These are phyloP conservation scores for Balanococcus diminutus DNA, from an alignment of 2,888 invertebrate genomes.

Conservation along the genomic window DNA sequence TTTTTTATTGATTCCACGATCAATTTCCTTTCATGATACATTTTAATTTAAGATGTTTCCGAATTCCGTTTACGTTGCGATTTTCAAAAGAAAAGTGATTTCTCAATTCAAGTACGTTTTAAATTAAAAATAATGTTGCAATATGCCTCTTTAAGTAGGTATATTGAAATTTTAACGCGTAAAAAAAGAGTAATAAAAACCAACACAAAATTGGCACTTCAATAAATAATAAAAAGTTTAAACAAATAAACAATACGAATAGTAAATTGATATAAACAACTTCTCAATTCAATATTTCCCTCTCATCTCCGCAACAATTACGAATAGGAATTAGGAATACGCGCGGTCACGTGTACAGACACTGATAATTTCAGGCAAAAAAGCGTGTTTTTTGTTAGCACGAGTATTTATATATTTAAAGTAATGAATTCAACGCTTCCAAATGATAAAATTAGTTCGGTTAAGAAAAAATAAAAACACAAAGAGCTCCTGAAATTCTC, in stretches of 20 bases:
- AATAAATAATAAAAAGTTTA: too few species aligned
- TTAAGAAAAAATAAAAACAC: constrained; percentile 23
- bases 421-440: constrained; percentile 13
- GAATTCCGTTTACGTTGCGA: too few species aligned
- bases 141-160: background rate
- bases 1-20: too few species aligned
- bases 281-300: background rate
- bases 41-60: too few species aligned
- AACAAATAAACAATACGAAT: background rate
- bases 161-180: background rate
- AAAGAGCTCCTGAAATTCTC: constrained; percentile 7
- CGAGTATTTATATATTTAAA: background rate
- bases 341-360: background rate
- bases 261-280: background rate
- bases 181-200: background rate
- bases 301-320: background rate
- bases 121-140: background rate
- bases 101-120: background rate
- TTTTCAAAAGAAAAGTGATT: too few species aligned
- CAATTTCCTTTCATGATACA: too few species aligned
- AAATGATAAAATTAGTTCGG: constrained; percentile 28
- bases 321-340: background rate
- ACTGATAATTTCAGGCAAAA: background rate
- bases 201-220: constrained; percentile 16
- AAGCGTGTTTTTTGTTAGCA: background rate